Percentiles rank a stretch among this genome's conserved stretches.
Evolutionary conservation across 2,888 invertebrate species (phyloP).

Genomic region (Trissolcus japonicus): DNA sequence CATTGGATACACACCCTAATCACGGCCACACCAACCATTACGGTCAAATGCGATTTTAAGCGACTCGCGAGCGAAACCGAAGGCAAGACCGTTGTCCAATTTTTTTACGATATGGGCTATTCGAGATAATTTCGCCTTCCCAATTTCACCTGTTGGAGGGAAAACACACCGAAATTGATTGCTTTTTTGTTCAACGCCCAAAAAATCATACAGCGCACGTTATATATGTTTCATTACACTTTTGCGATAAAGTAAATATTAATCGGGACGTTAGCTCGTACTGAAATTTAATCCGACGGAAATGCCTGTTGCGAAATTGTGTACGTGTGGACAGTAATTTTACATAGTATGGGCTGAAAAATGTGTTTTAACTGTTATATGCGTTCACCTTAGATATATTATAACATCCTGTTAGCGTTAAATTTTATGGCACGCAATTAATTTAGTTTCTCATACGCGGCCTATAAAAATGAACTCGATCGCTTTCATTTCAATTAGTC

Average conservation of each 20-base stretch:
- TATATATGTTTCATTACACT: not conserved
- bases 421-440: slow-evolving; percentile 36
- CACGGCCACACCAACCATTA: slow-evolving; percentile 70
- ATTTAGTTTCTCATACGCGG: slow-evolving; percentile 21
- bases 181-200: slow-evolving; percentile 8
- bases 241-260: slow-evolving; percentile 17
- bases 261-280: slow-evolving; percentile 13
- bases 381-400: slow-evolving; percentile 41
- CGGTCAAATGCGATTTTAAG: slow-evolving; percentile 71
- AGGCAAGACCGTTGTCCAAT: slow-evolving; percentile 20
- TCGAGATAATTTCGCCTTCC: slow-evolving; percentile 26
- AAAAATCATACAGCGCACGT: slow-evolving; percentile 10
- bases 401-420: slow-evolving; percentile 50
- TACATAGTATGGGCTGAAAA: slow-evolving; percentile 24
- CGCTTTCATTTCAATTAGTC: slow-evolving; percentile 28
- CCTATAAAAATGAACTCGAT: slow-evolving; percentile 21
- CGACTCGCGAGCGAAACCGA: slow-evolving; percentile 59
- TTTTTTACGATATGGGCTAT: slow-evolving; percentile 26
- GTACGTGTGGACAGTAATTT: slow-evolving; percentile 26
- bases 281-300: slow-evolving; percentile 35
- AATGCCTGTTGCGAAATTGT: slow-evolving; percentile 16
- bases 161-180: slow-evolving; percentile 39
- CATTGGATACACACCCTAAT: slow-evolving; percentile 71
- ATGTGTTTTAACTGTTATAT: slow-evolving; percentile 32
- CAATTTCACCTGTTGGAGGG: slow-evolving; percentile 28